Evolutionary conservation across 2,888 invertebrate species (phyloP).

Genomic region (Lycocerus yunnanus): DNA sequence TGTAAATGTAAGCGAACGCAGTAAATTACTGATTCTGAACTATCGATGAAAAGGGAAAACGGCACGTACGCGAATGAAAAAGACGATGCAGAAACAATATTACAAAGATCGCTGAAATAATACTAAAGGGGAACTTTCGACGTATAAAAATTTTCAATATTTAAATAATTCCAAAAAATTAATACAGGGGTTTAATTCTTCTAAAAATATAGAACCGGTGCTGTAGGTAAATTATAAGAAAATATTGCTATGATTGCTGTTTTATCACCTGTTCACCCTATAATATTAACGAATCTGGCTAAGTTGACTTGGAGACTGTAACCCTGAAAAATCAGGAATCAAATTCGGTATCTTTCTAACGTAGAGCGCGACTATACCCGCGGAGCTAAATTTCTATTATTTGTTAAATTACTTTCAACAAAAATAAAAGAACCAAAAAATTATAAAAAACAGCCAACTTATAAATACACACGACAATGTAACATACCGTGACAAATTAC

Average conservation of each 20-base stretch:
- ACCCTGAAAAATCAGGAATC: no score
- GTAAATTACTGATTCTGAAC: neutral
- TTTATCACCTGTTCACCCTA: no score
- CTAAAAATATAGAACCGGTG: no score
- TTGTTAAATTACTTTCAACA: neutral
- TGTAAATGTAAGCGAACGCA: neutral
- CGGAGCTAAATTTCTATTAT: no score
- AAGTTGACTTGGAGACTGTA: no score
- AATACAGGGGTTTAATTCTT: no score
- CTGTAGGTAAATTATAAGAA: no score
- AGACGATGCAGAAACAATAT: neutral
- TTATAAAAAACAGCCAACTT: neutral
- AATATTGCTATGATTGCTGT: no score
- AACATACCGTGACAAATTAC: conserved; percentile 1
- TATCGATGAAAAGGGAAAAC: neutral
- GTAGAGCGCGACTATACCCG: no score
- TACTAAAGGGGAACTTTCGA: neutral
- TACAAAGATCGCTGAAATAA: neutral
- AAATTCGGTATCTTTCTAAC: no score
- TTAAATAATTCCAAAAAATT: neutral
- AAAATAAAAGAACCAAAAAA: neutral
- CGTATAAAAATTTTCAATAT: neutral
- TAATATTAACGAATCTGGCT: no score
- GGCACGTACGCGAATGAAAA: neutral
- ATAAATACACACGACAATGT: neutral